These are phyloP conservation scores for Macrophya annulata DNA, from an alignment of 2,888 invertebrate genomes.

Conservation along the genomic window DNA sequence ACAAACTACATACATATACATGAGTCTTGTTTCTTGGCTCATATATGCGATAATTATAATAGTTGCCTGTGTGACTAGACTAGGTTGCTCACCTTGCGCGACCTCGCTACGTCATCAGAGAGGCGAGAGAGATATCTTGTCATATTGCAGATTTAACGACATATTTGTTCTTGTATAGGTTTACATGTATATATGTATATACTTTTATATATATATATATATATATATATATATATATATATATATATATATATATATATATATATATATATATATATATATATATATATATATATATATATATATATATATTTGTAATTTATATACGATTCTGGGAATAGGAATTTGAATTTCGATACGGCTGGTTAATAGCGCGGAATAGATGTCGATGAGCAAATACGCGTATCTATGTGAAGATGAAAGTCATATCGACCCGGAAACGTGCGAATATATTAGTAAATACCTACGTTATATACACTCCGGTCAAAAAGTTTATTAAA, in stretches of 20 bases:
- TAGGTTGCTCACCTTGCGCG: conserved; percentile 43
- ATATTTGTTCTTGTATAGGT: background rate
- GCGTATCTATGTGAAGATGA: background rate
- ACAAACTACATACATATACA: background rate
- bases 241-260: background rate
- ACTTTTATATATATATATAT: background rate
- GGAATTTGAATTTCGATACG: conserved; percentile 10
- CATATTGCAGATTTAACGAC: background rate
- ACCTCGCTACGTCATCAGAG: conserved; percentile 38
- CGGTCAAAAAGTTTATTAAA: background rate
- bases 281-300: background rate
- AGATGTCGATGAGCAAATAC: conserved; percentile 22
- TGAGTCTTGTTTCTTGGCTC: too few relatives aligned
- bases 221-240: background rate
- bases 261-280: background rate
- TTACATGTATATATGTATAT: background rate
- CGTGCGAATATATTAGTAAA: conserved; percentile 3
- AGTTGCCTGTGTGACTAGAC: background rate
- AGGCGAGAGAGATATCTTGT: conserved; percentile 14
- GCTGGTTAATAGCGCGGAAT: background rate
- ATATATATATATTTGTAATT: background rate
- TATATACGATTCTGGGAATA: conserved; percentile 21
- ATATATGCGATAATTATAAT: background rate
- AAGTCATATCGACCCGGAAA: conserved; percentile 35
- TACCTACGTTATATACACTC: conserved; percentile 5